Evolutionary conservation across 2,113 vertebrate genomes (phyloP).

Genomic region (Muntiacus reevesi): DNA sequence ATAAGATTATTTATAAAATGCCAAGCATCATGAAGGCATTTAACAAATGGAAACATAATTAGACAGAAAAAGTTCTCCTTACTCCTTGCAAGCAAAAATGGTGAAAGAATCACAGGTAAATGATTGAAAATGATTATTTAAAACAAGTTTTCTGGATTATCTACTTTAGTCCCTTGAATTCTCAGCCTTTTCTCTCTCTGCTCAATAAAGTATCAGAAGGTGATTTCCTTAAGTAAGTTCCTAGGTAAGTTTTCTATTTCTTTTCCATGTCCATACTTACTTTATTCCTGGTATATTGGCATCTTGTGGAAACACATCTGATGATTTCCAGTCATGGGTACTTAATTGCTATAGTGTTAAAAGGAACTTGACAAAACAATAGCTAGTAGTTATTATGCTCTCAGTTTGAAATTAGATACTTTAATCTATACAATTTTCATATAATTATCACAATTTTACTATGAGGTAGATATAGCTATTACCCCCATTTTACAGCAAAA

Average conservation of each 20-base stretch:
- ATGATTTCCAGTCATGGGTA: not conserved
- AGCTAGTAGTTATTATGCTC: not conserved
- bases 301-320: not conserved
- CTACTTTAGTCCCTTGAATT: not conserved
- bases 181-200: not conserved
- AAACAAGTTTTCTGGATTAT: not conserved
- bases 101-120: not conserved
- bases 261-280: not conserved
- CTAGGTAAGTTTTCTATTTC: not conserved
- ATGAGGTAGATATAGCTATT: not conserved
- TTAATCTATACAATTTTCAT: not conserved
- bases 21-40: not conserved
- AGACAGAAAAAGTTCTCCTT: not conserved
- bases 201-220: not conserved
- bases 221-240: not conserved
- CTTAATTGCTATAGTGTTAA: not conserved
- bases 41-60: not conserved
- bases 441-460: not conserved
- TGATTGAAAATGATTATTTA: not conserved
- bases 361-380: not conserved
- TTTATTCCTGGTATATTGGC: not conserved
- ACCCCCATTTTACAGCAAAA: not conserved
- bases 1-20: not conserved
- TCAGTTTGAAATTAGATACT: not conserved
- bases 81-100: not conserved